phyloP scores from a whole-genome alignment of 2,888 invertebrate genomes.

The Lasioglossum malachurum region DNA sequence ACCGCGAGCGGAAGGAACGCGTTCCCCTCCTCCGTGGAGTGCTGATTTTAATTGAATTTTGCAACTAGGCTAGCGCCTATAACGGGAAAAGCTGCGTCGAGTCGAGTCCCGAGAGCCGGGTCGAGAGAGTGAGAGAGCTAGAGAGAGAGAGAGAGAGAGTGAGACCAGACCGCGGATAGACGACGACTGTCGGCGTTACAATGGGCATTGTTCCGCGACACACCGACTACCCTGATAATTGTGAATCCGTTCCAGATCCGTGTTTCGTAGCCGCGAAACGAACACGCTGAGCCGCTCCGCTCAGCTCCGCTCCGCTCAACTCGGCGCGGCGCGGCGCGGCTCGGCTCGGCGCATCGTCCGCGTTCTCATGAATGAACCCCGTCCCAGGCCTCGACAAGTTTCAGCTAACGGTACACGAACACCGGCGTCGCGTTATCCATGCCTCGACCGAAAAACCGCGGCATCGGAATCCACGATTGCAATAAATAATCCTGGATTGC shows the following conservation, averaged over 20 bases:
- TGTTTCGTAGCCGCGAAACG: constrained; percentile 32
- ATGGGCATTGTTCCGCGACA: constrained; percentile 15
- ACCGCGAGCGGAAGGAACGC: constrained; percentile 14
- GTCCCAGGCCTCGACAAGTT: not conserved
- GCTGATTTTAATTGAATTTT: constrained; percentile 81
- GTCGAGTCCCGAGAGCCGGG: not conserved
- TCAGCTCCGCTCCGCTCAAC: not conserved
- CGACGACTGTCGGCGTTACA: constrained; percentile 6
- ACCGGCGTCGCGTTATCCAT: not conserved
- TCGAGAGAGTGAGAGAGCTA: not conserved
- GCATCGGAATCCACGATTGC: not conserved
- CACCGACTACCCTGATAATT: constrained; percentile 53
- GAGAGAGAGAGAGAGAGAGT: not conserved
- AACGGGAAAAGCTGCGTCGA: constrained; percentile 51
- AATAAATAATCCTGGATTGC: not conserved
- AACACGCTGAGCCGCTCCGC: not conserved
- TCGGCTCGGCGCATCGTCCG: not conserved
- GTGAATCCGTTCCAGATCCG: constrained; percentile 58
- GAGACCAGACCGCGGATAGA: constrained; percentile 11
- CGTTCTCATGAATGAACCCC: constrained; percentile 1
- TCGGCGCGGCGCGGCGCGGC: not conserved
- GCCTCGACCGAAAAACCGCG: not conserved
- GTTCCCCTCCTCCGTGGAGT: not conserved
- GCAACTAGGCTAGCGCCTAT: constrained; percentile 76
- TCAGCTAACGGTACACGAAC: constrained; percentile 19